These are phyloP conservation scores for Phengaris alcon DNA, from an alignment of 2,888 invertebrate species.

Conservation along the genomic window DNA sequence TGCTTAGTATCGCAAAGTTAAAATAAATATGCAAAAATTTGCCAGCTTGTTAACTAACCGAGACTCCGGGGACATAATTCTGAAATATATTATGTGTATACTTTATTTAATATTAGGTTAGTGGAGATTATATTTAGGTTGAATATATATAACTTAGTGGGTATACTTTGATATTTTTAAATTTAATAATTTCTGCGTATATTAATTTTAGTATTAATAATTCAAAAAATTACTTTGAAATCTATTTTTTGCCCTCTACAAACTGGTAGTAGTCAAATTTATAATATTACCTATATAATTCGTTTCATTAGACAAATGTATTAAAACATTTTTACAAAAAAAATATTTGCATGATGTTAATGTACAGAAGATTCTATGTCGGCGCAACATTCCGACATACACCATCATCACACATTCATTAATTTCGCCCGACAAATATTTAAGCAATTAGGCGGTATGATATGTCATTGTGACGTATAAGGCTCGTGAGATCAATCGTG, in stretches of 20 bases:
- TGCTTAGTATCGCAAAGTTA: neutral
- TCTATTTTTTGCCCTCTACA: too few relatives aligned
- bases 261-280: too few relatives aligned
- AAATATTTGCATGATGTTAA: neutral
- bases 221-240: too few relatives aligned
- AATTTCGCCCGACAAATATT: conserved; percentile 22
- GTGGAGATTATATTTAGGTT: too few relatives aligned
- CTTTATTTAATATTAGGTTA: neutral
- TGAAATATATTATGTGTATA: neutral
- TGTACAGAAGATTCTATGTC: neutral
- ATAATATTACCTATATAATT: too few relatives aligned
- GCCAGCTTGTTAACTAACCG: conserved; percentile 14
- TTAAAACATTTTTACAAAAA: neutral
- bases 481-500: conserved; percentile 31
- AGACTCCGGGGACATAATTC: neutral
- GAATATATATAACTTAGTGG: too few relatives aligned
- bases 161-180: too few relatives aligned
- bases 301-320: neutral
- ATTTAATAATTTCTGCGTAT: too few relatives aligned
- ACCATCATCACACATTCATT: conserved; percentile 26
- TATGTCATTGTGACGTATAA: conserved; percentile 38
- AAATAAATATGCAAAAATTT: conserved; percentile 20
- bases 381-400: neutral
- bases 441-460: conserved; percentile 24
- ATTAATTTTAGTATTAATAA: too few relatives aligned